Evolutionary conservation across 2,888 invertebrate genomes (phyloP), one percentile per base, ranked within the genome.

Genomic region (Halictus quadricinctus): DNA sequence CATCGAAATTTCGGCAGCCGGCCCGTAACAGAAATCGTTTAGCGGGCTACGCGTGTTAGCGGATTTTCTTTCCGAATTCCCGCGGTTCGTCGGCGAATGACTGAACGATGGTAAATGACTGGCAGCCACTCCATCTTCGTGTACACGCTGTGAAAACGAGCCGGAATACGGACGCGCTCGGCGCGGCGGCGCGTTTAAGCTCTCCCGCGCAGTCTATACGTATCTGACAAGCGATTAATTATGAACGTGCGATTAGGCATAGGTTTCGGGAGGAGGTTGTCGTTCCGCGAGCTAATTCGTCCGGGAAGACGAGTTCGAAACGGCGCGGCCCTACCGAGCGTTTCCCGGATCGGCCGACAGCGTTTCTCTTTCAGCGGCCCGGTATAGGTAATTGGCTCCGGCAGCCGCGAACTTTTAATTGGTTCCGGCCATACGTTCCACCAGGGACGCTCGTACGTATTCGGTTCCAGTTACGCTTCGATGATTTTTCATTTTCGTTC

Each of bases 361-460:
- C 29, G 74, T 72, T 84, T 43, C 80, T 66, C 60, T n/a, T 12
- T 25, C 2, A 77, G 75, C 83, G 72, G 77, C 50, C 75, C 84
- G 76, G 83, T 79, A 86, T 77, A 84, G 79, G 83, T 90, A 90
- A 90, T 90, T 90, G 90, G 88, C 85, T 86, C 77, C 74, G 85
- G 81, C 80, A 79, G 75, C 76, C 83, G 83, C 79, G 78, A 90
- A 90, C 89, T 90, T 90, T 90, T 90, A 90, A 90, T 90, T 90
- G 90, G 88, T 88, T 89, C 79, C 79, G 79, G 60, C 79, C 78
- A 77, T 66, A 74, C 81, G 84, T 79, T 80, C 72, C 74, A 75
- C 64, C 66, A 41, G 48, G 41, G 58, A 41, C 76, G 76, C 25
- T n/a, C 50, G 43, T 8, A 69, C 76, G 13, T 10, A 25, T 50